Conservation (phyloP, 2,113 vertebrate species). For the Macrotis lagotis region DNA sequence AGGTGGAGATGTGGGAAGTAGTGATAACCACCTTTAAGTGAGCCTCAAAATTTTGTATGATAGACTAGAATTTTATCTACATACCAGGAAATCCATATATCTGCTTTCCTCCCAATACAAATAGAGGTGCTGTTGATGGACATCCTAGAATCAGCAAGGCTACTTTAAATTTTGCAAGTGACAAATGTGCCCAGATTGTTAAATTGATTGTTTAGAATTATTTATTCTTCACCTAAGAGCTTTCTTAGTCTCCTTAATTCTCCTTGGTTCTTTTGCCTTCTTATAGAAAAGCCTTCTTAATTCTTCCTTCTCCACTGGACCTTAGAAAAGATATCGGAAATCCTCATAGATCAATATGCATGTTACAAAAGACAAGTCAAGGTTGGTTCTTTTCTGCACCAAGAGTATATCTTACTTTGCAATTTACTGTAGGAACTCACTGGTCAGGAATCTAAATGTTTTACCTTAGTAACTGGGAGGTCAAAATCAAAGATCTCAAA, state of each 20-base stretch:
- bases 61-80: not conserved
- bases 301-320: not conserved
- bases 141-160: not conserved
- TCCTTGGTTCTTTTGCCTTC: not conserved
- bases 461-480: too few relatives aligned
- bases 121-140: too few relatives aligned
- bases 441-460: too few relatives aligned
- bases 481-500: too few relatives aligned
- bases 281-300: not conserved
- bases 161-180: not conserved
- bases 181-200: not conserved
- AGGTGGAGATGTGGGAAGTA: not conserved
- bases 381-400: not conserved
- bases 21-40: not conserved
- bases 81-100: not conserved
- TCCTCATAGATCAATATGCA: not conserved
- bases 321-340: not conserved
- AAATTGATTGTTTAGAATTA: too few relatives aligned
- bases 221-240: too few relatives aligned
- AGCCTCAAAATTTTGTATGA: not conserved
- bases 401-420: too few relatives aligned
- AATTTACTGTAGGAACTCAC: too few relatives aligned
- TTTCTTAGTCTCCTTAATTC: too few relatives aligned
- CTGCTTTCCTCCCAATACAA: not conserved
- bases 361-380: not conserved